These are phyloP conservation scores for Geranospiza caerulescens DNA, from an alignment of 2,797 vertebrate species.

Conservation along the genomic window DNA sequence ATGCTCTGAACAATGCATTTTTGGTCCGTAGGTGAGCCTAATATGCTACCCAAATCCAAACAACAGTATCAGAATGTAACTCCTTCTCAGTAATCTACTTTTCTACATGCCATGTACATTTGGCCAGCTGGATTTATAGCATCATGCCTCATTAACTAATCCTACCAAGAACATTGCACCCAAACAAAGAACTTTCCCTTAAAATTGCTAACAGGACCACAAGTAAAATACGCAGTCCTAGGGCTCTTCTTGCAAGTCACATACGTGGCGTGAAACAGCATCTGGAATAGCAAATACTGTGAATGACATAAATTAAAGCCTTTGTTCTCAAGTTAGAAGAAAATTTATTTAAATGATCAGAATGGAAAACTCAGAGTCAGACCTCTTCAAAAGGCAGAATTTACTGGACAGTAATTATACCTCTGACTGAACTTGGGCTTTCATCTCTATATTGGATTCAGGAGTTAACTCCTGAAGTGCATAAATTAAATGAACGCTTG, in stretches of 20 bases:
- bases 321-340: background rate
- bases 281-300: background rate
- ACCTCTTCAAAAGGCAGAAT: background rate
- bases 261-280: accelerated
- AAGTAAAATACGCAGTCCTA: background rate
- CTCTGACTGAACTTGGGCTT: background rate
- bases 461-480: background rate
- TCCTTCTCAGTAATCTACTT: background rate
- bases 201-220: background rate
- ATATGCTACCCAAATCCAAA: background rate
- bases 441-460: background rate
- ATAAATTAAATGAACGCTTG: background rate
- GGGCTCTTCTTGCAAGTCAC: background rate
- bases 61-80: background rate
- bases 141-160: background rate
- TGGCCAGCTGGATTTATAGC: background rate
- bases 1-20: background rate
- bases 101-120: background rate
- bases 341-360: background rate
- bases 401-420: background rate
- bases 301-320: background rate
- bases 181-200: background rate
- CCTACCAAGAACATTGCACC: background rate
- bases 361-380: background rate
- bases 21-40: background rate